Conservation (phyloP, 2,113 vertebrate species). For the Regulus satrapa region DNA sequence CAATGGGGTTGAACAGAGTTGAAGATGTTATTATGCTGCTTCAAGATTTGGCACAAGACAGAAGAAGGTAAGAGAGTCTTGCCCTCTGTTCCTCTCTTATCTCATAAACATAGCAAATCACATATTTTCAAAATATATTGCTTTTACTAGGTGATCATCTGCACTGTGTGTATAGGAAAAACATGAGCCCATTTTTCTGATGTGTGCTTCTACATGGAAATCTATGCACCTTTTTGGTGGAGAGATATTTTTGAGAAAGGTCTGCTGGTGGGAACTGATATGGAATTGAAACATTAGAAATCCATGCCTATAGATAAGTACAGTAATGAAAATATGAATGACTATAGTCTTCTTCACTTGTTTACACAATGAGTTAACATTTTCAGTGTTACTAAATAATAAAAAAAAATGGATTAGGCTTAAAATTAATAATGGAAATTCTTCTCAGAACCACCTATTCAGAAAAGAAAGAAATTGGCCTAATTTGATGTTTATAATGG, state of each 20-base stretch:
- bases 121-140: neutral
- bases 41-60: neutral
- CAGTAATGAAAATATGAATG: neutral
- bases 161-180: neutral
- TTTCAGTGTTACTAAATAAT: neutral
- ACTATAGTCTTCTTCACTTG: neutral
- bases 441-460: neutral
- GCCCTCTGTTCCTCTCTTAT: neutral
- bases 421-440: neutral
- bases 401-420: neutral
- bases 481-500: neutral
- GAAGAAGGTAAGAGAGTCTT: neutral
- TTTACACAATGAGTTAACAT: neutral
- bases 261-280: neutral
- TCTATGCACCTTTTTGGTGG: neutral
- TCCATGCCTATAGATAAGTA: neutral
- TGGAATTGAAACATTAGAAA: neutral
- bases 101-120: neutral
- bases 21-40: neutral
- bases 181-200: neutral
- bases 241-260: neutral
- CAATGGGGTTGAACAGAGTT: neutral
- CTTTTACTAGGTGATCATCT: neutral
- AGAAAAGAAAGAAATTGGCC: neutral
- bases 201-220: neutral